Percentiles rank a stretch among this genome's conserved stretches.
Conservation (phyloP, 1,140 invertebrate species). For the Lucilia sericata region DNA sequence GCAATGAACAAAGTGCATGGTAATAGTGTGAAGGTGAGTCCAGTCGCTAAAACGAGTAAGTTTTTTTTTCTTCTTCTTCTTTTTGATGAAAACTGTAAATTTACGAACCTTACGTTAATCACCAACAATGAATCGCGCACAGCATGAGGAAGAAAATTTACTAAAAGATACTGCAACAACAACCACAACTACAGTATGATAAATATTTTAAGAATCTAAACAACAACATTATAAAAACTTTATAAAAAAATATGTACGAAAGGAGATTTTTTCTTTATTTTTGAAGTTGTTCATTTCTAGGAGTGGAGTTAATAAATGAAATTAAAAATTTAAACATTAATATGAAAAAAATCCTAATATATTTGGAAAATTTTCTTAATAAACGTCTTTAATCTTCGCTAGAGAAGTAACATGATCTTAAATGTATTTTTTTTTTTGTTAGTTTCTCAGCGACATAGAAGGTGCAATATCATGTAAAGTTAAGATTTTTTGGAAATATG, state of each 20-base stretch:
- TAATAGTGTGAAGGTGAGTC: slow-evolving; percentile 64
- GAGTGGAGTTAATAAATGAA: slow-evolving; percentile 42
- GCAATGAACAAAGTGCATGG: slow-evolving; percentile 53
- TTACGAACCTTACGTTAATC: slow-evolving; percentile 68
- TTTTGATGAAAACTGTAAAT: slow-evolving; percentile 68
- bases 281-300: slow-evolving; percentile 22
- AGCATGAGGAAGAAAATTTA: slow-evolving; percentile 57
- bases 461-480: not conserved
- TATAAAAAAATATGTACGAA: not conserved
- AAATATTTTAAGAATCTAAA: slow-evolving; percentile 39
- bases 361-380: slow-evolving; percentile 29
- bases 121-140: slow-evolving; percentile 67
- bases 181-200: slow-evolving; percentile 24
- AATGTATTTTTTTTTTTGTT: not conserved
- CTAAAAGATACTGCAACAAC: not conserved
- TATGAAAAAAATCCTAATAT: slow-evolving; percentile 7
- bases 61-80: not conserved
- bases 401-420: slow-evolving; percentile 20
- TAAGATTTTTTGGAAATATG: not conserved
- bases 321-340: slow-evolving; percentile 39
- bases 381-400: slow-evolving; percentile 7
- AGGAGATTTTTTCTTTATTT: not conserved
- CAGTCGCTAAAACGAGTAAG: slow-evolving; percentile 56
- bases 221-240: not conserved
- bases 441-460: not conserved